phyloP scores from a whole-genome alignment of 1,140 invertebrate genomes.

The Cotesia chilonis region DNA sequence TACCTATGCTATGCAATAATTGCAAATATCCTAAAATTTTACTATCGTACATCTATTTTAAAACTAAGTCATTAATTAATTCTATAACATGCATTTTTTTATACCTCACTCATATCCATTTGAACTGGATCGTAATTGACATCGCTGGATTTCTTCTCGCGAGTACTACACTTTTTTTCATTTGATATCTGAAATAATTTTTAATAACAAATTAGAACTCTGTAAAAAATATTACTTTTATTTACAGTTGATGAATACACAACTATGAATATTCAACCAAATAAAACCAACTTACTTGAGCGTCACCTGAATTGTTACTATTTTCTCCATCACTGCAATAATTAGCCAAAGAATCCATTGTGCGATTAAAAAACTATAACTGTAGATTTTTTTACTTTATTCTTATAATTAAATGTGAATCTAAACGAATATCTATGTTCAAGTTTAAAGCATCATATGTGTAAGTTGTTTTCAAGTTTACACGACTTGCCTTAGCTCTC shows the following conservation, averaged over 20 bases:
- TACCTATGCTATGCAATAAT: no score
- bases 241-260: conserved; percentile 5
- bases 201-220: background rate
- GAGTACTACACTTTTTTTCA: conserved; percentile 38
- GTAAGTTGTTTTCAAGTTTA: no score
- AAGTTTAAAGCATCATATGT: no score
- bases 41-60: background rate
- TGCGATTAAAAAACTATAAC: conserved; percentile 34
- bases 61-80: background rate
- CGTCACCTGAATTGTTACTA: conserved; percentile 60
- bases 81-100: conserved; percentile 40
- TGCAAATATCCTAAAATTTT: background rate
- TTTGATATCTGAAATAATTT: conserved; percentile 20
- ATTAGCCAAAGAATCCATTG: conserved; percentile 65
- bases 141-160: conserved; percentile 55
- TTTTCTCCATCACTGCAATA: conserved; percentile 64
- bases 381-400: no score
- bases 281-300: conserved; percentile 49
- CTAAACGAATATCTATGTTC: no score
- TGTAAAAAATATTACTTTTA: background rate
- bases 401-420: background rate
- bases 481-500: no score
- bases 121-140: conserved; percentile 68
- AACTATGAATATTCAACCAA: background rate
- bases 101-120: conserved; percentile 72